Evolutionary conservation across 2,797 vertebrate species (phyloP).

Genomic region (Enoplosus armatus): DNA sequence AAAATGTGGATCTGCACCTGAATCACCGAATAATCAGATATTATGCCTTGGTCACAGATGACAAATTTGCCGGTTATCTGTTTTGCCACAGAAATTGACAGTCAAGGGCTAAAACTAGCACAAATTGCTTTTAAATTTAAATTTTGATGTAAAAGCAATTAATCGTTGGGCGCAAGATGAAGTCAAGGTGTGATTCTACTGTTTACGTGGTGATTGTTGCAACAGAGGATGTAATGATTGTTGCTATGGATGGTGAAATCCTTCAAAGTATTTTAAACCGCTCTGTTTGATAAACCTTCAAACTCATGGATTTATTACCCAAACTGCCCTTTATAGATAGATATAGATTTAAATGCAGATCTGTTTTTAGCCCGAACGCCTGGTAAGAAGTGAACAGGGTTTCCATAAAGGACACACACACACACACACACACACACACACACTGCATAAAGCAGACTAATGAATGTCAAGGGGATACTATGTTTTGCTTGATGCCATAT

Average conservation of each 20-base stretch:
- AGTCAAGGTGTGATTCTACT: too few species aligned
- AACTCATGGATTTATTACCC: neutral
- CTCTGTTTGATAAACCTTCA: neutral
- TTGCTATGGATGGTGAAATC: neutral
- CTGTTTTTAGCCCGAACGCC: neutral
- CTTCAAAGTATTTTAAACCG: neutral
- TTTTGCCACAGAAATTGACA: neutral
- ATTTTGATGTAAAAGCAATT: too few species aligned
- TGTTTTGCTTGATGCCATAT: conserved; percentile 60
- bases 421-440: conserved; percentile 22
- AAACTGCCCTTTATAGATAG: too few species aligned
- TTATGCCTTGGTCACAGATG: neutral
- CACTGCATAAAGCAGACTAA: conserved; percentile 55
- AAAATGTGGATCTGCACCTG: neutral
- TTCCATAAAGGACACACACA: conserved; percentile 21
- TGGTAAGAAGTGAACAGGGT: neutral
- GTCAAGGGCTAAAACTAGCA: neutral
- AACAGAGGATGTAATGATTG: neutral
- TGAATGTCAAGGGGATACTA: conserved; percentile 65
- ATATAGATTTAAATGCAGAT: neutral
- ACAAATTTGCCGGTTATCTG: too few species aligned
- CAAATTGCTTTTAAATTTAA: too few species aligned
- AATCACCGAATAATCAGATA: neutral
- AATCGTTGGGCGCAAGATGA: too few species aligned
- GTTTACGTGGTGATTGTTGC: too few species aligned